phyloP scores from a whole-genome alignment of 2,113 vertebrate genomes.

The Otis tarda region DNA sequence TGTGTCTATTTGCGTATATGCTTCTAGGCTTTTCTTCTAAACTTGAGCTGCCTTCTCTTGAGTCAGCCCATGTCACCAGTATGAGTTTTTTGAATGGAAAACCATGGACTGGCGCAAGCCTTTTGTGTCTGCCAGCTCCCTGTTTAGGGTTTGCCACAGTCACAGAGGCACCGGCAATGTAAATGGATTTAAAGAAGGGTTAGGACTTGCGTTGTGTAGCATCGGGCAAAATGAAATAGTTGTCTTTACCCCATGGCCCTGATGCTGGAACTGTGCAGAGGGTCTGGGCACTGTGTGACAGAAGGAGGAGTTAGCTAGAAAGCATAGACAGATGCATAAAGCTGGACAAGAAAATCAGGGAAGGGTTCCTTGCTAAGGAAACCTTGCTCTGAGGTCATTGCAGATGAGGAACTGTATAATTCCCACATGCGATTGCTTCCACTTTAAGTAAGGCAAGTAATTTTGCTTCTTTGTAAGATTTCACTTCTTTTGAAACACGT shows the following conservation, averaged over 20 bases:
- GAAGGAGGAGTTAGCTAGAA: not conserved
- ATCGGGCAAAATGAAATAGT: not conserved
- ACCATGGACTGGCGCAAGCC: rapidly evolving
- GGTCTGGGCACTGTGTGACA: not conserved
- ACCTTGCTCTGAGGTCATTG: not conserved
- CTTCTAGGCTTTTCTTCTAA: not conserved
- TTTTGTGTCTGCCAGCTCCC: not conserved
- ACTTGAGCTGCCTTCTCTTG: rapidly evolving
- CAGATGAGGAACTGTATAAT: not conserved
- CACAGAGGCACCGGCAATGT: not conserved
- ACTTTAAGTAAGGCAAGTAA: not conserved
- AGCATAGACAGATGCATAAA: not conserved
- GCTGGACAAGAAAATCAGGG: not conserved
- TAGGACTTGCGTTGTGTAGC: not conserved
- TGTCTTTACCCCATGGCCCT: not conserved
- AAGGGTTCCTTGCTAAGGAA: not conserved
- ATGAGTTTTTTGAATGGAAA: not conserved
- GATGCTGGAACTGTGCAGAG: not conserved
- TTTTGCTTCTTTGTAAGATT: not conserved
- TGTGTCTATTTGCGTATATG: not conserved
- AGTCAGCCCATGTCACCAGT: rapidly evolving
- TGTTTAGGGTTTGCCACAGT: not conserved
- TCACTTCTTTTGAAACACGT: not conserved
- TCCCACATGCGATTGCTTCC: not conserved
- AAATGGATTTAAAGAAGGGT: not conserved